A percentile compares a stretch with the other conserved stretches of the same genome.
phyloP scores from a whole-genome alignment of 2,888 invertebrate genomes.

The Drosophila parthenogenetica region DNA sequence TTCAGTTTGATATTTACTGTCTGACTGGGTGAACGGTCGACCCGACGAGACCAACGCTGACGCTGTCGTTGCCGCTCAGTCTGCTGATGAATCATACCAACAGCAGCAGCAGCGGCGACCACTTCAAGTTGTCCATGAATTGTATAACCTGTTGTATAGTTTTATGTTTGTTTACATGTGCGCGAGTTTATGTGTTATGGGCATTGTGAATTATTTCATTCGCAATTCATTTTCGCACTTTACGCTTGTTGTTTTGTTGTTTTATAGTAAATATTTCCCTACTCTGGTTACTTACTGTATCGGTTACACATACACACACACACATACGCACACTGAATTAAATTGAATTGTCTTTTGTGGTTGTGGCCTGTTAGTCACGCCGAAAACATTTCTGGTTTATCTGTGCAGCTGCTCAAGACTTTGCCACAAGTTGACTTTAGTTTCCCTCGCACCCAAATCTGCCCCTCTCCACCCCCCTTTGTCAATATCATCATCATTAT shows the following conservation, averaged over 20 bases:
- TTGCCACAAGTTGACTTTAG: conserved; percentile 53
- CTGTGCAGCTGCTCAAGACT: conserved; percentile 54
- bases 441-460: neutral
- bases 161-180: conserved; percentile 72
- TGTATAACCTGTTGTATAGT: conserved; percentile 68
- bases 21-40: conserved; percentile 47
- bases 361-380: conserved; percentile 57
- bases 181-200: conserved; percentile 13
- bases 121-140: conserved; percentile 75
- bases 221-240: conserved; percentile 59
- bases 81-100: conserved; percentile 58
- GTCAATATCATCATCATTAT: conserved; percentile 33
- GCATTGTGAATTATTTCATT: conserved; percentile 63
- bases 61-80: conserved; percentile 21
- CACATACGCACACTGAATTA: conserved; percentile 12
- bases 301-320: conserved; percentile 44
- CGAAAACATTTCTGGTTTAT: conserved; percentile 61
- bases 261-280: conserved; percentile 64
- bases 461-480: neutral
- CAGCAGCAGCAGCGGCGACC: conserved; percentile 42
- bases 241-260: conserved; percentile 40
- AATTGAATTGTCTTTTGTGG: conserved; percentile 51
- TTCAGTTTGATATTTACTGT: conserved; percentile 34
- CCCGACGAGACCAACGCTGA: neutral
- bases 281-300: conserved; percentile 57